Conservation (phyloP, 1,140 invertebrate species). For the Matsumurasca onukii region DNA sequence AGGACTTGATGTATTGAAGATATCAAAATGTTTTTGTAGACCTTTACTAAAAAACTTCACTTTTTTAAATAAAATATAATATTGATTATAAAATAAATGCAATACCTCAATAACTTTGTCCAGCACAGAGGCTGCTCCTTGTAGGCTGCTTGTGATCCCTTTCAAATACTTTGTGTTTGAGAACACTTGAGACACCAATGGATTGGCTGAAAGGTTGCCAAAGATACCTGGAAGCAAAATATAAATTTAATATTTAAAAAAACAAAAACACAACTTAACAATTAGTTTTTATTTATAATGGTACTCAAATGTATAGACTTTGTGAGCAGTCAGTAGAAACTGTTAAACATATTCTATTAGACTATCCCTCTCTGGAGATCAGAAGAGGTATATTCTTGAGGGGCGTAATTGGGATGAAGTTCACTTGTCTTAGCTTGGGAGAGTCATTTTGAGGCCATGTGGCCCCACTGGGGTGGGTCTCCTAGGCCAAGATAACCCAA, state of each 20-base stretch:
- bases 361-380: no score
- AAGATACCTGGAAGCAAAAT: constrained; percentile 39
- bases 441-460: no score
- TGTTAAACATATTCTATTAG: no score
- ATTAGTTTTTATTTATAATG: background rate
- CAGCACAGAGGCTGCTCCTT: constrained; percentile 18
- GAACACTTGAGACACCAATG: constrained; percentile 38
- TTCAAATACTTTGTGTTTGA: constrained; percentile 39
- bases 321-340: no score
- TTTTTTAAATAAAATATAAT: no score
- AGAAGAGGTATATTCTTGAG: background rate
- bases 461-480: no score
- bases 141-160: constrained; percentile 34
- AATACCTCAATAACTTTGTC: constrained; percentile 41
- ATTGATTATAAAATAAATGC: no score
- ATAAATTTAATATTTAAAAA: background rate
- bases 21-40: no score
- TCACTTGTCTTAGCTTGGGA: background rate
- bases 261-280: background rate
- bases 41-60: no score
- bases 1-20: no score
- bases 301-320: background rate
- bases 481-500: no score
- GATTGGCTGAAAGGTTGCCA: constrained; percentile 37
- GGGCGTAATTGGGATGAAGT: no score